Percentiles rank a stretch among this genome's conserved stretches.
phyloP scores from a whole-genome alignment of 1,140 invertebrate genomes.

The Diprion similis region DNA sequence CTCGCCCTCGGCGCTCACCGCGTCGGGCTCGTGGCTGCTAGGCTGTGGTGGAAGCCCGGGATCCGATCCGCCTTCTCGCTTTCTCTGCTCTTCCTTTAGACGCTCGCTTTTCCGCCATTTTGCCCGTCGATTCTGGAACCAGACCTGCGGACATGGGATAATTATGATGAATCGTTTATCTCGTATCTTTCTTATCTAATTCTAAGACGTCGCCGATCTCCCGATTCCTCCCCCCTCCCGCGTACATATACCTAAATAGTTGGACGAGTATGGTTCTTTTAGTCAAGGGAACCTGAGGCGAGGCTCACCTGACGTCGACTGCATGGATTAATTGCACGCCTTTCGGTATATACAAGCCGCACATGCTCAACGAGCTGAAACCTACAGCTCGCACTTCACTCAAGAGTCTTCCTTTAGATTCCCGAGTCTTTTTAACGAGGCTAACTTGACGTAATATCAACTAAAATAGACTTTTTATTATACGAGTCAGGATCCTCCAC shows the following conservation, averaged over 20 bases:
- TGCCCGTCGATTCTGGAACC: conserved; percentile 93
- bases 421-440: conserved; percentile 58
- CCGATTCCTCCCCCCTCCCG: too few relatives aligned
- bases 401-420: conserved; percentile 53
- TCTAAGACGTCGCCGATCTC: too few relatives aligned
- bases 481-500: conserved; percentile 30
- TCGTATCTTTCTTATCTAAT: too few relatives aligned
- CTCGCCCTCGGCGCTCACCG: conserved; percentile 48
- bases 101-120: conserved; percentile 94
- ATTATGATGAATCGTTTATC: too few relatives aligned
- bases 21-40: conserved; percentile 42
- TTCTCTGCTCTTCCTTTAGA: conserved; percentile 88
- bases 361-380: conserved; percentile 58
- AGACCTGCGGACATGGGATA: conserved; percentile 70
- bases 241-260: too few relatives aligned
- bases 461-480: conserved; percentile 59
- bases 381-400: conserved; percentile 38
- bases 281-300: too few relatives aligned
- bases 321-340: not conserved
- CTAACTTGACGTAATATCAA: conserved; percentile 62
- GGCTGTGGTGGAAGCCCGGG: conserved; percentile 46
- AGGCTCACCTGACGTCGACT: too few relatives aligned
- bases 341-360: conserved; percentile 23
- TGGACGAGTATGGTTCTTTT: too few relatives aligned
- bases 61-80: conserved; percentile 72